These are phyloP conservation scores for Iphiclides podalirius DNA, from an alignment of 2,888 invertebrate genomes.

Conservation along the genomic window DNA sequence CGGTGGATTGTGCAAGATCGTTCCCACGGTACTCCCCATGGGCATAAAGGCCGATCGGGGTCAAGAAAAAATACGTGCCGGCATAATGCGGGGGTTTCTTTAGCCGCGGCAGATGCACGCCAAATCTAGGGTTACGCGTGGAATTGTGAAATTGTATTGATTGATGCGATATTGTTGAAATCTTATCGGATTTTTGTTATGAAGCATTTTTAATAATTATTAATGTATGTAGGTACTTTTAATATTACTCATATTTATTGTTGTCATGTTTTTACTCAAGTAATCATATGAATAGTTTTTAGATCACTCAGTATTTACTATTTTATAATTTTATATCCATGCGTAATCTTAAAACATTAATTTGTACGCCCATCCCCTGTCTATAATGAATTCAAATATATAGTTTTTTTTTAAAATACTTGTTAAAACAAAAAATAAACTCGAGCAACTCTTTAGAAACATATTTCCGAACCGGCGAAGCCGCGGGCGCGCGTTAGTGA, in stretches of 20 bases:
- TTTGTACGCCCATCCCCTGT: too few species aligned
- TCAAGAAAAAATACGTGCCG: conserved; percentile 78
- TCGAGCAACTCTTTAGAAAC: not conserved
- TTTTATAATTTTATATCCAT: too few species aligned
- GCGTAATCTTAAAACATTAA: too few species aligned
- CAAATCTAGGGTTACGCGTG: conserved; percentile 70
- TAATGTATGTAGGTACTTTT: too few species aligned
- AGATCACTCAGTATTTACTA: too few species aligned
- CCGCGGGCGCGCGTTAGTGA: conserved; percentile 37
- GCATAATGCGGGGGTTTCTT: conserved; percentile 70
- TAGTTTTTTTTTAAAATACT: too few species aligned
- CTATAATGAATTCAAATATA: too few species aligned
- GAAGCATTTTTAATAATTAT: too few species aligned
- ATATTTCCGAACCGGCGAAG: conserved; percentile 1
- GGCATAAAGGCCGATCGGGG: conserved; percentile 72
- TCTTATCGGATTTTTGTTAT: conserved; percentile 1
- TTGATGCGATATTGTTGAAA: conserved; percentile 48
- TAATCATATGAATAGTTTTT: too few species aligned
- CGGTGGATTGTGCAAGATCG: conserved; percentile 72
- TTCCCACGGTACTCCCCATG: conserved; percentile 78
- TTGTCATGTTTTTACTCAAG: too few species aligned
- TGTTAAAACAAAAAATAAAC: not conserved
- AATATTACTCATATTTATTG: too few species aligned
- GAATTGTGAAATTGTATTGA: conserved; percentile 66
- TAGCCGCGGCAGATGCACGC: conserved; percentile 70